Percentiles rank a stretch among this genome's conserved stretches.
phyloP scores from a whole-genome alignment of 2,888 invertebrate genomes.

The Brachynemurus nebulosus region DNA sequence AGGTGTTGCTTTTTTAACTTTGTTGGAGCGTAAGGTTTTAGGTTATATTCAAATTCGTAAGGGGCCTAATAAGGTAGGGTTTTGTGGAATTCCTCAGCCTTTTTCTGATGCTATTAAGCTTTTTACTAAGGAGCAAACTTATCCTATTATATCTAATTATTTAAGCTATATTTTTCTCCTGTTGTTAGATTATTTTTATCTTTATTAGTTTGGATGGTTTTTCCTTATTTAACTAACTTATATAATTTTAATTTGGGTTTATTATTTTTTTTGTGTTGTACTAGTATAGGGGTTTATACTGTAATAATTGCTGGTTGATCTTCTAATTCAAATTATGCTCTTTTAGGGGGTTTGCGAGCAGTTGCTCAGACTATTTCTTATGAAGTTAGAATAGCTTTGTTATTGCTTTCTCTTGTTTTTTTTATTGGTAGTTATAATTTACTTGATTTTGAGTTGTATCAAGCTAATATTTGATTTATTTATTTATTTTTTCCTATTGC shows the following conservation, averaged over 20 bases:
- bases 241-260: slow-evolving; percentile 42
- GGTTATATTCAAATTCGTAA: slow-evolving; percentile 60
- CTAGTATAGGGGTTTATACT: slow-evolving; percentile 48
- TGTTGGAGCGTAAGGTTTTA: slow-evolving; percentile 56
- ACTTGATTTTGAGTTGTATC: slow-evolving; percentile 35
- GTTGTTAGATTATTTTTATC: slow-evolving; percentile 43
- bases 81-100: slow-evolving; percentile 49
- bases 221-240: slow-evolving; percentile 41
- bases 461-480: slow-evolving; percentile 39
- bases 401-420: slow-evolving; percentile 45
- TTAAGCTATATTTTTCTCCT: slow-evolving; percentile 44
- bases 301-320: slow-evolving; percentile 50
- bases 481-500: slow-evolving; percentile 39
- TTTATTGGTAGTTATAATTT: slow-evolving; percentile 42
- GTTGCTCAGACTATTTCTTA: slow-evolving; percentile 65
- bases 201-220: slow-evolving; percentile 42
- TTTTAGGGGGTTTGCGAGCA: slow-evolving; percentile 51
- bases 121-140: slow-evolving; percentile 49
- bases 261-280: slow-evolving; percentile 50
- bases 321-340: slow-evolving; percentile 59
- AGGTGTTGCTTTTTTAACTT: slow-evolving; percentile 54
- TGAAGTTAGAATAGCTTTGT: slow-evolving; percentile 54
- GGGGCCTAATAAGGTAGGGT: slow-evolving; percentile 56
- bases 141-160: slow-evolving; percentile 44
- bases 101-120: slow-evolving; percentile 61